Percentiles rank a stretch among this genome's conserved stretches.
Evolutionary conservation across 2,797 vertebrate species (phyloP).

Genomic region (Odontamblyopus lacepedii): DNA sequence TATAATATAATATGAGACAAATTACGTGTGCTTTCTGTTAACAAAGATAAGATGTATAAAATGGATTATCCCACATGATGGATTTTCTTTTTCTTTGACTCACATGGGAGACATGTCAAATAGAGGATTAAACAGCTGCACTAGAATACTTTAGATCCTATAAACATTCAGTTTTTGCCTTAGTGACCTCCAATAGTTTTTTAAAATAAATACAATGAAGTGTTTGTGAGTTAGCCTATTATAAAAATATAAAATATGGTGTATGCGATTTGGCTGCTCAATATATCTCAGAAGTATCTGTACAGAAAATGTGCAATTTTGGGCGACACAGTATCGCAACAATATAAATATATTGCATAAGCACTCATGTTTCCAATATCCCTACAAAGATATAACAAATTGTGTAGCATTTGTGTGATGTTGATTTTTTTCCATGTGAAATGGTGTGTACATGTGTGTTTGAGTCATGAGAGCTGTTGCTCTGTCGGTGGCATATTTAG

Average conservation of each 20-base stretch:
- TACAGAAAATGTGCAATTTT: too few relatives aligned
- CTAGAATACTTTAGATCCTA: not conserved
- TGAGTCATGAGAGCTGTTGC: conserved; percentile 60
- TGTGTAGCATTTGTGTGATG: conserved; percentile 39
- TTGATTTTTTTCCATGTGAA: conserved; percentile 57
- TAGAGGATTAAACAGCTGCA: not conserved
- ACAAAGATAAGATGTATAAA: not conserved
- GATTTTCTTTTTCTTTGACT: not conserved
- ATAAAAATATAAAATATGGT: not conserved
- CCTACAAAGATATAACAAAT: not conserved
- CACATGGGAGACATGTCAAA: not conserved
- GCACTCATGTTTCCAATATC: too few relatives aligned
- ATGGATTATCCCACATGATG: not conserved
- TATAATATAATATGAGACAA: not conserved
- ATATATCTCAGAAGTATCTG: too few relatives aligned
- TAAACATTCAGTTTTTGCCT: not conserved
- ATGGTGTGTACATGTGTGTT: conserved; percentile 50
- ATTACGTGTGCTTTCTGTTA: not conserved
- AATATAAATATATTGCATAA: too few relatives aligned
- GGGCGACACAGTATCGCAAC: too few relatives aligned
- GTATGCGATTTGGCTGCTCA: not conserved
- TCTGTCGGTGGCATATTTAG: conserved; percentile 77
- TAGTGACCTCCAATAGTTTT: not conserved
- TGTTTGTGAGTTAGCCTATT: too few relatives aligned
- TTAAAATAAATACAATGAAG: not conserved